Percentiles rank a stretch among this genome's conserved stretches.
Conservation (phyloP, 1,140 invertebrate genomes). For the Drosophila pseudoobscura region DNA sequence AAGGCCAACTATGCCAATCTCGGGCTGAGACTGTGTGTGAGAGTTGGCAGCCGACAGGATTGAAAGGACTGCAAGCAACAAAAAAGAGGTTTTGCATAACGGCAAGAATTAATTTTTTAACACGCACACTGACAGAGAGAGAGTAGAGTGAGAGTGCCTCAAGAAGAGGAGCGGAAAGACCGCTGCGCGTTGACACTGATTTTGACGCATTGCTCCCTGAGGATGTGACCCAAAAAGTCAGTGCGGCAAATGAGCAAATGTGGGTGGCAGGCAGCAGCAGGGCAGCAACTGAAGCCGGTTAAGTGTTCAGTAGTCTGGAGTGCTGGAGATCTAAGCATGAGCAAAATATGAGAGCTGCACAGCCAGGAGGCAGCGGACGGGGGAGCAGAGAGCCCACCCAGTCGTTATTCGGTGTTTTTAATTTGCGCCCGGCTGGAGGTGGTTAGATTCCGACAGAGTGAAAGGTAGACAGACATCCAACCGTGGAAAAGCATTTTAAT, state of each 20-base stretch:
- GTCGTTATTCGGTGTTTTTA: slow-evolving; percentile 67
- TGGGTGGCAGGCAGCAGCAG: slow-evolving; percentile 38
- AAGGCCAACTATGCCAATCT: slow-evolving; percentile 67
- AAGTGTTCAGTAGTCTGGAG: slow-evolving; percentile 61
- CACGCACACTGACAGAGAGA: slow-evolving; percentile 44
- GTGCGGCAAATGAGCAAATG: slow-evolving; percentile 78
- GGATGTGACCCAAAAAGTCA: slow-evolving; percentile 80
- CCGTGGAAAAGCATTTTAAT: slow-evolving; percentile 60
- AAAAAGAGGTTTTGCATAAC: slow-evolving; percentile 61
- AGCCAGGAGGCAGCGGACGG: slow-evolving; percentile 37
- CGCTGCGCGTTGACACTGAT: slow-evolving; percentile 78
- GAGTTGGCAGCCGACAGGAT: slow-evolving; percentile 5
- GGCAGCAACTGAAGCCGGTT: slow-evolving; percentile 59
- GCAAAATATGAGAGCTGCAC: slow-evolving; percentile 56
- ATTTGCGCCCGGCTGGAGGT: slow-evolving; percentile 42
- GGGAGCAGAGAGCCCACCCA: slow-evolving; percentile 15
- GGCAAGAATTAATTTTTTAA: slow-evolving; percentile 77
- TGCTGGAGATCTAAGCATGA: slow-evolving; percentile 51
- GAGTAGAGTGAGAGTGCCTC: not conserved
- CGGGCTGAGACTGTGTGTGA: not conserved
- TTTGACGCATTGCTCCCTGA: slow-evolving; percentile 79
- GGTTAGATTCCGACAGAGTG: slow-evolving; percentile 50
- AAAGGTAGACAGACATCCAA: slow-evolving; percentile 65
- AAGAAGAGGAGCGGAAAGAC: slow-evolving; percentile 10
- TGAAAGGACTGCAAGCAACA: not conserved